These are phyloP conservation scores for Zeugodacus cucurbitae DNA, from an alignment of 1,140 invertebrate species.

Conservation along the genomic window DNA sequence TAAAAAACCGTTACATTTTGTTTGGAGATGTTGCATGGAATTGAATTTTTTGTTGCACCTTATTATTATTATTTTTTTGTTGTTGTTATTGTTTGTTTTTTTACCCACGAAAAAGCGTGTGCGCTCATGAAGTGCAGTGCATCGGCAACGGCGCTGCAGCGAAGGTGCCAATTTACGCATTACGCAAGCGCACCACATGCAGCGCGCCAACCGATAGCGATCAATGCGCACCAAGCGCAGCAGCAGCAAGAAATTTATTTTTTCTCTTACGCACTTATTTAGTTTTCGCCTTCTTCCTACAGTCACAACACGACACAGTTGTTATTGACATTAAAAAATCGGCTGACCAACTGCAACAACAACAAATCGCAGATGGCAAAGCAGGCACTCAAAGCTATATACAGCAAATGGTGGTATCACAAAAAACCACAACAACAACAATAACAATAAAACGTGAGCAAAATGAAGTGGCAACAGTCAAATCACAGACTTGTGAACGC, in stretches of 20 bases:
- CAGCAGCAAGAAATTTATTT: not conserved
- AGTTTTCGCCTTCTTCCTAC: slow-evolving; percentile 14
- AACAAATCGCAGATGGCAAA: not conserved
- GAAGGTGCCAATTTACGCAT: slow-evolving; percentile 32
- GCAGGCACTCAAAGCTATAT: not conserved
- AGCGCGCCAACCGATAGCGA: slow-evolving; percentile 21
- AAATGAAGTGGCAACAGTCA: not conserved
- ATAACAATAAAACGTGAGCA: not conserved
- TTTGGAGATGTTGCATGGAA: not conserved
- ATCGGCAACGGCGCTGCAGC: not conserved
- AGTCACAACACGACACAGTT: slow-evolving; percentile 2
- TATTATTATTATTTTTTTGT: not conserved
- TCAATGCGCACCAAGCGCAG: not conserved
- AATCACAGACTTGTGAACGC: not conserved
- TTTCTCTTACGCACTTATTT: not conserved
- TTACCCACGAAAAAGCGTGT: not conserved
- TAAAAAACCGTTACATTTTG: not conserved
- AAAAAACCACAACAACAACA: not conserved
- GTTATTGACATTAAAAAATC: slow-evolving; percentile 36
- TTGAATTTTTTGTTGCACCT: not conserved
- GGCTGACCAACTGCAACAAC: not conserved
- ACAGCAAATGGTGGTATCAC: not conserved
- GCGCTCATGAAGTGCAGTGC: not conserved
- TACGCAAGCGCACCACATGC: slow-evolving; percentile 26
- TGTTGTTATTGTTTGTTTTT: not conserved